Evolutionary conservation across 2,888 invertebrate species (phyloP), one percentile per base, ranked within the genome.

Genomic region (Formica aserva): DNA sequence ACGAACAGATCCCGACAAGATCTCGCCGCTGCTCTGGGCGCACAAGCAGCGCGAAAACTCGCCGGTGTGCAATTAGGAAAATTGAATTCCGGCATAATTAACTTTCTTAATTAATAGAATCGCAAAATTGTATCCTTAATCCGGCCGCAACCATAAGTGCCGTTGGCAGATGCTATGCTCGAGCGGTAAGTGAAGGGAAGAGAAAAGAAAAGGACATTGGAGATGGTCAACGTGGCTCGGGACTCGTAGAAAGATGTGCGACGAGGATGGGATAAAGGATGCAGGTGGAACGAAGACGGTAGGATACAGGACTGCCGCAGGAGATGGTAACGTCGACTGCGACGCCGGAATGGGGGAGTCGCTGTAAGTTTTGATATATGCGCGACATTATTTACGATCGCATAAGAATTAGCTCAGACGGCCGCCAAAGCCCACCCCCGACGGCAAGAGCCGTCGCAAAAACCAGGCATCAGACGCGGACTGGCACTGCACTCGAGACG

Each of bases 311-410:
- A 85, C 86, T 80, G 87, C 85, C 80, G 88, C 81, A 76, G 76
- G 80, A 83, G 78, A 75, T 71, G 78, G 81, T 45, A 74, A 81
- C 86, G 75, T 71, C 82, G 90, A 85, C 85, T 87, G 87, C 83
- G 83, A 87, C 77, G 74, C 78, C 75, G 87, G 90, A 87, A 84
- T 91, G 90, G 87, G 87, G 85, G 83, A 87, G 87, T 89, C 91
- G 88, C 89, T 92, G 92, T 92, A 93, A 93, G 93, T 93, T 93
- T 93, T 93, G 93, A 93, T 93, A 93, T 93, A 93, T 92, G 94
- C 93, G 91, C 91, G 91, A 92, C 91, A 91, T 93, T 93, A 93
- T 93, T 93, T 93, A 93, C 92, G 93, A 93, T 94, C 93, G 93
- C 93, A 93, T 93, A 93, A 93, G 93, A 93, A 93, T 93, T 93